A percentile compares a stretch with the other conserved stretches of the same genome.
phyloP scores from a whole-genome alignment of 2,113 vertebrate species.

The Canis aureus region DNA sequence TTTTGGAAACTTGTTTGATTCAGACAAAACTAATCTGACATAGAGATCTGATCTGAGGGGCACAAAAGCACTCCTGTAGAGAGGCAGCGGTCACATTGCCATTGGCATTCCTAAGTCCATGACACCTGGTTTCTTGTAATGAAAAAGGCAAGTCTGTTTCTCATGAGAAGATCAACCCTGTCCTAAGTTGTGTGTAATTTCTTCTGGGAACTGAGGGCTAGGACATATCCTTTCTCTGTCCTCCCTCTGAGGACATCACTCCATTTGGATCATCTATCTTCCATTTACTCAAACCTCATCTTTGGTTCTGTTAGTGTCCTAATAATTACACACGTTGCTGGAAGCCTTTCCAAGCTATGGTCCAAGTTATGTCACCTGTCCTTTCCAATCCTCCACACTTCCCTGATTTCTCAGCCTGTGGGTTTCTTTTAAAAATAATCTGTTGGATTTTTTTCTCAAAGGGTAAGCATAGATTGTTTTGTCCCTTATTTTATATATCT shows the following conservation, averaged over 20 bases:
- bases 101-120: not conserved
- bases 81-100: not conserved
- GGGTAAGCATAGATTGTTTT: not conserved
- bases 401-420: not conserved
- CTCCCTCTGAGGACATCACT: not conserved
- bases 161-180: not conserved
- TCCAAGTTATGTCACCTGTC: not conserved
- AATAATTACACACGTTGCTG: not conserved
- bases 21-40: not conserved
- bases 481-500: not conserved
- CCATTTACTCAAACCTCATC: not conserved
- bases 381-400: not conserved
- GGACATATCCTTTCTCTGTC: not conserved
- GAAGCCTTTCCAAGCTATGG: not conserved
- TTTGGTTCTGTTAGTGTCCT: not conserved
- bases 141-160: not conserved
- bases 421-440: not conserved
- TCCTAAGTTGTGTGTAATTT: not conserved
- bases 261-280: not conserved
- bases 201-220: not conserved
- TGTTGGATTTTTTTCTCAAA: not conserved
- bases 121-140: not conserved
- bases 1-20: constrained; percentile 19
- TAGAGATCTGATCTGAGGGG: not conserved
- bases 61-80: not conserved